Base-by-base conservation (phyloP, 64 coral and sea anemone genomes). In the Acropora tenuis region DNA sequence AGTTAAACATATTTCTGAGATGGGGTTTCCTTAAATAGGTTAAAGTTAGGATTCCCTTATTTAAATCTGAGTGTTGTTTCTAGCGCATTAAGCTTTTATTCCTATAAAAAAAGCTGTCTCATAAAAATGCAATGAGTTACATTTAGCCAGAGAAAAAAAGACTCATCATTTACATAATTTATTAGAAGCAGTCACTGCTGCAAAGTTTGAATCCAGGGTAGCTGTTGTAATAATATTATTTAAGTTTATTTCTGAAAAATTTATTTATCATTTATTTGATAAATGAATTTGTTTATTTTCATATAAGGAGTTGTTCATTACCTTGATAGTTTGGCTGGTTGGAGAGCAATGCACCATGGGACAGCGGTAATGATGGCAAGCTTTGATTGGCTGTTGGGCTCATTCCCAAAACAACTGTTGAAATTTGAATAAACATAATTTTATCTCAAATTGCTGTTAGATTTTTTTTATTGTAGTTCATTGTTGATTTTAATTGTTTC, bases 331-430 rank as follows among this genome's bases (percentile, higher is more conserved):
- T 47, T 18, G 80, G 72, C 82, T 57, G 90, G 81, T 90, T 90
- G 50, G 61, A 61, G 67, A 91, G n/a, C 79, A 91, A 75, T 77
- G 68, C 43, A 76, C 68, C 72, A 84, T 84, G 90, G 11, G 80
- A 30, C 69, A 91, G 80, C 90, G 55, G 90, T 74, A 91, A 76
- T 8, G 90, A 49, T 41, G 86, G 69, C 69, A 76, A 43, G 6
- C 40, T 77, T 48, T 91, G 90, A 41, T 47, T 91, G 18, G 50
- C 19, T 47, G 90, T 81, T 48, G 82, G 72, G 82, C 74, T 91
- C 80, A 84, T 84, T 15, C 90, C 90, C 74, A 91, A 77, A 47
- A 85, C 80, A 75, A 91, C 90, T 91, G 90, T 91, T 91, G 82
- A 50, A 85, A 85, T 85, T 85, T 85, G 66, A 85, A 85, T 71